These are phyloP conservation scores for Sus scrofa DNA, from an alignment of 2,113 vertebrate genomes.

Conservation along the genomic window T2T-Sscrofa CM000819.6:67574501-67575000, in stretches of 20 bases:
- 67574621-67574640: constrained; percentile 39
- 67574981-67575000: background rate
- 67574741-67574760: background rate
- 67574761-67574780: background rate
- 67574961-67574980: constrained; percentile 13
- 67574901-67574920: background rate
- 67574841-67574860: background rate
- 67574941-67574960: background rate
- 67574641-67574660: constrained; percentile 58
- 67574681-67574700: constrained; percentile 3
- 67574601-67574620: constrained; percentile 70
- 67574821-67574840: background rate
- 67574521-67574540: background rate
- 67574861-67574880: background rate
- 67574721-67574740: background rate
- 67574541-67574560: constrained; percentile 41
- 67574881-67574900: background rate
- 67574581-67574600: constrained; percentile 50
- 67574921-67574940: background rate
- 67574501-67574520: constrained; percentile 31
- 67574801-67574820: background rate
- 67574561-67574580: constrained; percentile 23
- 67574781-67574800: constrained; percentile 2
- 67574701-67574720: constrained; percentile 26
- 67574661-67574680: constrained; percentile 31